Conservation (phyloP, 1,140 invertebrate genomes). For the Zaprionus taronus region DNA sequence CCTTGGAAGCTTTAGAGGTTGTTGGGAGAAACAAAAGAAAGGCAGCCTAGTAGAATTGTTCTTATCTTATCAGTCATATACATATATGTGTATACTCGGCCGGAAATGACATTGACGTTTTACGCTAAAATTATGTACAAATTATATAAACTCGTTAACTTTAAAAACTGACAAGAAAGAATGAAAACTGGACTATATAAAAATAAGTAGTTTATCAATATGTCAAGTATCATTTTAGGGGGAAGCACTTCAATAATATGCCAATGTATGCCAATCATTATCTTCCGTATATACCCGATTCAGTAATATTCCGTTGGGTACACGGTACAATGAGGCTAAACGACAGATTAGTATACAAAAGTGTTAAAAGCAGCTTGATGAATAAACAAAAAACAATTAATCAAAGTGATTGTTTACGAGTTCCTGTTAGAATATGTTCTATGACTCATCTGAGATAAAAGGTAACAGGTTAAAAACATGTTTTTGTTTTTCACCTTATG, state of each 20-base stretch:
- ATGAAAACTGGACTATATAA: background rate
- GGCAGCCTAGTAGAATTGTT: background rate
- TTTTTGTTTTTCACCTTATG: background rate
- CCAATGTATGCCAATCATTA: background rate
- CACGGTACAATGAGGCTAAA: background rate
- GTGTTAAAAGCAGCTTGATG: background rate
- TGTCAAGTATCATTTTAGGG: background rate
- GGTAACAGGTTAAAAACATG: background rate
- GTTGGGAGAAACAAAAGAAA: constrained; percentile 6
- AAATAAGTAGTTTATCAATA: too few relatives aligned
- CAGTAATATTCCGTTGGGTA: background rate
- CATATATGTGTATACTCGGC: too few relatives aligned
- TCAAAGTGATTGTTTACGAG: background rate
- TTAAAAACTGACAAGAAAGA: background rate
- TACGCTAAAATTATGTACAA: background rate
- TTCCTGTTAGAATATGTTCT: background rate
- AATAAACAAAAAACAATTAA: constrained; percentile 2
- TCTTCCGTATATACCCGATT: background rate
- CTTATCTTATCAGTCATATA: background rate
- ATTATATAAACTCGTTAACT: background rate
- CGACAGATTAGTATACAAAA: background rate
- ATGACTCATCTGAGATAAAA: background rate
- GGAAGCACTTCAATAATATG: background rate
- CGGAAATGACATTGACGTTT: background rate
- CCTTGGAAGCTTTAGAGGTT: background rate